Conservation (phyloP, 1,140 invertebrate species). For the Drosophila bifasciata region DNA sequence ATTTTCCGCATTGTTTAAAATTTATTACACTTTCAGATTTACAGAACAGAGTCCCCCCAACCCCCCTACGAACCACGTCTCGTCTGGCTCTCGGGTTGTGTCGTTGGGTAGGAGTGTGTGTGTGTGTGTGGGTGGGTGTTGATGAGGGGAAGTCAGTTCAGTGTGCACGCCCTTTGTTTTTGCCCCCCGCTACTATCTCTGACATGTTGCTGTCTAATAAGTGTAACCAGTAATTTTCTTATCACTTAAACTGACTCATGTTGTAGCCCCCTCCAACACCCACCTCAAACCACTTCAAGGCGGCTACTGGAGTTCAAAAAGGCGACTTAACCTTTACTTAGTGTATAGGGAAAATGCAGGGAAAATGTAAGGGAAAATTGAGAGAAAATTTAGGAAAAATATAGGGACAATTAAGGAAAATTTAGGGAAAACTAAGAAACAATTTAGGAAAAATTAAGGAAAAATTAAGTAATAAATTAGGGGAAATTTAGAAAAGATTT, state of each 20-base stretch:
- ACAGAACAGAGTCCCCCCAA: constrained; percentile 1
- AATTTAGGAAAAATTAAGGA: too few species aligned
- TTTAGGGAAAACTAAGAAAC: too few species aligned
- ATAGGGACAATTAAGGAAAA: too few species aligned
- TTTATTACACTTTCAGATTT: constrained; percentile 82
- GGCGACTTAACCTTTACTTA: too few species aligned
- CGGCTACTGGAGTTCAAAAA: too few species aligned
- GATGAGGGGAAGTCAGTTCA: constrained; percentile 50
- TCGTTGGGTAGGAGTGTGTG: neutral
- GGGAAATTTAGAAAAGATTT: too few species aligned
- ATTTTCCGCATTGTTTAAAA: constrained; percentile 82
- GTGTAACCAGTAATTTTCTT: constrained; percentile 80
- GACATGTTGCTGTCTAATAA: constrained; percentile 79
- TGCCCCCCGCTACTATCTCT: constrained; percentile 68
- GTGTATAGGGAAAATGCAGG: too few species aligned
- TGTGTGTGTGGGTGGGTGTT: constrained; percentile 10
- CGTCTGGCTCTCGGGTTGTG: neutral
- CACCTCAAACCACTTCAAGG: neutral
- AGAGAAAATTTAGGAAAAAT: too few species aligned
- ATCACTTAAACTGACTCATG: constrained; percentile 58
- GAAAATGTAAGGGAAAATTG: too few species aligned
- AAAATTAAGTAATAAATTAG: too few species aligned
- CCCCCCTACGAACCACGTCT: neutral
- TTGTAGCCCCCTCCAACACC: neutral
- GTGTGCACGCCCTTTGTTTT: constrained; percentile 71